Base-by-base conservation (phyloP, 2,113 vertebrate genomes). In the Arothron firmamentum region DNA sequence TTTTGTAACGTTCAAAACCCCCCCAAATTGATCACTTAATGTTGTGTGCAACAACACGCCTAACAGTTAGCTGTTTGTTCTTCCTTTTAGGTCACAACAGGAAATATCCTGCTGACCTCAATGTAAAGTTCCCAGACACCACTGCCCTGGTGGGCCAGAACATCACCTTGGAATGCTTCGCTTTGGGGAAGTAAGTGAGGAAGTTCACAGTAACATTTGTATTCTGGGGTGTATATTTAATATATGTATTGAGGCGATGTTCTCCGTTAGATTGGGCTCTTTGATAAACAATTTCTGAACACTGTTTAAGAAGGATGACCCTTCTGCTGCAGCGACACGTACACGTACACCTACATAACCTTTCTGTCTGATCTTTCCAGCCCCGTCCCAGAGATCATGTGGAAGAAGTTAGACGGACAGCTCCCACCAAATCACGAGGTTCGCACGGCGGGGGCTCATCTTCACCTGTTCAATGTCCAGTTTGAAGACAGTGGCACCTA, bases 181-280 rank as follows among this genome's bases (percentile, higher is more conserved):
- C 96, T 45, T 92, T 99, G 88, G 97, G 97, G 58, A 99, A 98
- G 97, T 99, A 91, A 95, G 96, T 93, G 69, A 77, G 72, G 81
- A 12, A 34, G 5, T 25, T 14, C 5, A 4, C 19, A 2, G 2
- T 56, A 42, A 21, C 10, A 2, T 21, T 28, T 57, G 52, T 18
- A 48, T 53, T 15, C 42, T 14, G 42, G 15, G 42, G 12, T 13
- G 42, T 13, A 43, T 12, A 43, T 43, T 43, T 41, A 31, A 56
- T 46, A 8, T 17, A 17, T 28, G 12, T 23, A 23, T 23, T 23
- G 21, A 23, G 21, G 7, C 49, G 13, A 42, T 1, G 13, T 60
- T 55, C 11, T n/a, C 38, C 52, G 25, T 41, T 41, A 34, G 16
- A 8, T 48, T 48, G 5, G 4, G 5, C 20, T 25, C 8, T 4